Base-by-base conservation (phyloP, 1,140 invertebrate species). In the Gryon sp. region DNA sequence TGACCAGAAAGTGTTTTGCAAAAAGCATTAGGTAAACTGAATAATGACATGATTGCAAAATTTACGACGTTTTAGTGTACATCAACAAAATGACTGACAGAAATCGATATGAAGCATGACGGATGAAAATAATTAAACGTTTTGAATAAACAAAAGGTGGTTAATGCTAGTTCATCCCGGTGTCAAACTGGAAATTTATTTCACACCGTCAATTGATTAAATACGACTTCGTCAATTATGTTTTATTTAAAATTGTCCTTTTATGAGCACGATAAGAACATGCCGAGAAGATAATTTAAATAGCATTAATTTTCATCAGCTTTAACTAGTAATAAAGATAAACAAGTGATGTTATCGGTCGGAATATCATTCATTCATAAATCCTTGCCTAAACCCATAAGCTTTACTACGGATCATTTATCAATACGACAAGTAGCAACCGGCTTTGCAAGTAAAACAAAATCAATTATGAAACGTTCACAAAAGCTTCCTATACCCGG, bases 291-390 rank as follows among this genome's bases (percentile, higher is more conserved):
- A 70, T 60, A 70, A 70, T 70, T 70, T 53, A 36, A 41, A 18
- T 28, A 16, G 26, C 53, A 69, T 69, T 69, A 69, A 69, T 69
- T 69, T 53, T 32, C 62, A 66, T 66, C 43, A 52, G 53, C 53
- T 43, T 41, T 20, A 48, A 30, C 34, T 45, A 18, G 53, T 59
- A 59, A 59, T 69, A 69, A 69, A 69, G 52, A 69, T 59, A 69
- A 69, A 69, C 66, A 70, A 70, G 46, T 53, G 20, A 45, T 70
- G 22, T 41, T 62, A 62, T 69, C 26, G n/a, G 34, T 16, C 16
- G 26, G 32, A 34, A 45, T 70, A 70, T 70, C 53, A 70, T 69
- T 69, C 65, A 69, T 60, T 69, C 65, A 60, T 69, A 69, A 69
- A 69, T 59, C 65, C 65, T 45, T 20, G 53, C 24, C n/a, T 69